Evolutionary conservation across 2,113 vertebrate species (phyloP).

Genomic region (Platichthys stellatus): DNA sequence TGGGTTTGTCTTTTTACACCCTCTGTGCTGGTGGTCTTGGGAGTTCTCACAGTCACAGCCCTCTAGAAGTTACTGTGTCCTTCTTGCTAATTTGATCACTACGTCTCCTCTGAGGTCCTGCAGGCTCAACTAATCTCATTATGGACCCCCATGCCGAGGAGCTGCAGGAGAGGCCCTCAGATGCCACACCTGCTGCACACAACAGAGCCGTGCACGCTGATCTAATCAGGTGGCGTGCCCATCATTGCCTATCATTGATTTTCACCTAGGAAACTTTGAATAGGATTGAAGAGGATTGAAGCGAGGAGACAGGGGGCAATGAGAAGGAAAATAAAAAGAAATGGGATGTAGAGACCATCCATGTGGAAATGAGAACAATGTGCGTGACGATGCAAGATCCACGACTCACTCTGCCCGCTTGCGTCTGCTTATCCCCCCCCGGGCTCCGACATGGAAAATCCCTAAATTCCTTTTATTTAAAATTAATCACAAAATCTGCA

Average conservation of each 20-base stretch:
- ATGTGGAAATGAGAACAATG: conserved; percentile 38
- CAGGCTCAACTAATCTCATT: conserved; percentile 59
- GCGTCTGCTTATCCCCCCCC: conserved; percentile 25
- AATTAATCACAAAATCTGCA: conserved; percentile 9
- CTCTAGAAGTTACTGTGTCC: conserved; percentile 38
- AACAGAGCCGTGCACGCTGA: conserved; percentile 33
- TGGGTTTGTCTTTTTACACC: neutral
- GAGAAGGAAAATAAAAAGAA: conserved; percentile 6
- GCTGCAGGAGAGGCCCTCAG: conserved; percentile 30
- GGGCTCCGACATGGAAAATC: neutral
- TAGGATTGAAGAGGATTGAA: conserved; percentile 36
- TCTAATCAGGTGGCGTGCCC: conserved; percentile 55
- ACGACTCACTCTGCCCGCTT: conserved; percentile 9
- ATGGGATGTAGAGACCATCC: conserved; percentile 13
- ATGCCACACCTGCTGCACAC: conserved; percentile 64
- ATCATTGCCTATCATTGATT: conserved; percentile 53
- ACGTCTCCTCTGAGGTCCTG: conserved; percentile 48
- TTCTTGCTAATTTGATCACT: conserved; percentile 49
- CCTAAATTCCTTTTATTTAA: neutral
- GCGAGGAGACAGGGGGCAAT: conserved; percentile 18
- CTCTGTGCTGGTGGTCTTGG: neutral
- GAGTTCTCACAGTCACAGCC: conserved; percentile 12
- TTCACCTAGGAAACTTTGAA: conserved; percentile 29
- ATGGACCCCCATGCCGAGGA: conserved; percentile 46
- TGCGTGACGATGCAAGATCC: conserved; percentile 32